Conservation (phyloP, 2,888 invertebrate species). For the Synergus itoensis region DNA sequence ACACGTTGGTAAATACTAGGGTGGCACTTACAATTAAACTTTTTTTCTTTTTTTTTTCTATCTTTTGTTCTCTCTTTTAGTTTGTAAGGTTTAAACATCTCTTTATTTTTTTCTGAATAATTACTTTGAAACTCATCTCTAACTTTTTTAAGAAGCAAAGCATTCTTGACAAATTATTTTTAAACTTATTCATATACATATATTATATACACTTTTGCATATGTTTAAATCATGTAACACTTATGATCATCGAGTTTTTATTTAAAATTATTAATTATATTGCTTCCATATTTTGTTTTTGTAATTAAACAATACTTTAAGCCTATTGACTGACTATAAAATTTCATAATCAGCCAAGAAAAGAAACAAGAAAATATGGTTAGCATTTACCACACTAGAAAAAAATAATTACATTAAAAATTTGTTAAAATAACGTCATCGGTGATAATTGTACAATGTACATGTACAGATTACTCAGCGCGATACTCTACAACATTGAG, state of each 20-base stretch:
- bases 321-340: too few relatives aligned
- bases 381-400: too few relatives aligned
- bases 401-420: too few relatives aligned
- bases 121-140: not conserved
- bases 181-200: not conserved
- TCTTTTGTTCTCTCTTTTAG: not conserved
- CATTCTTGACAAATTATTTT: not conserved
- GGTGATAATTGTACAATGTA: too few relatives aligned
- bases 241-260: not conserved
- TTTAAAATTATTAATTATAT: too few relatives aligned
- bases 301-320: too few relatives aligned
- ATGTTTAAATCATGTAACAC: not conserved
- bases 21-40: not conserved
- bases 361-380: too few relatives aligned
- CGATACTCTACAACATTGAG: not conserved
- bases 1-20: conserved; percentile 14
- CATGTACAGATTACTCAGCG: too few relatives aligned
- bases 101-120: not conserved
- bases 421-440: too few relatives aligned
- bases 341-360: too few relatives aligned
- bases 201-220: not conserved
- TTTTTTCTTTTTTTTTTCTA: too few relatives aligned
- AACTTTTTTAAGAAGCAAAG: not conserved
- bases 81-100: not conserved
- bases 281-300: not conserved